These are phyloP conservation scores for Anguilla anguilla DNA, from an alignment of 2,797 vertebrate genomes.

Conservation along the genomic window DNA sequence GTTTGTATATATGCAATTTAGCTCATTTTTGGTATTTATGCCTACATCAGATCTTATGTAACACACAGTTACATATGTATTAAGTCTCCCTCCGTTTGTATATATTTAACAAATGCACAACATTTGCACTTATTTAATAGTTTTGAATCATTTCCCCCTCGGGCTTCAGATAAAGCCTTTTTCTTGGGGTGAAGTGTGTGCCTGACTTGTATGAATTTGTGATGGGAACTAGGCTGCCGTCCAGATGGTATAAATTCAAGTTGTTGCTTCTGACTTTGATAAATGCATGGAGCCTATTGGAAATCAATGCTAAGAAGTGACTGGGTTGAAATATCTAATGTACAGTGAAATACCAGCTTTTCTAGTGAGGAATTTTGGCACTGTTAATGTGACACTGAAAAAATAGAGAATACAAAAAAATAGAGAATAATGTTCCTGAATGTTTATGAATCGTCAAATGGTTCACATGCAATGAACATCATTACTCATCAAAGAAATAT, in stretches of 20 bases:
- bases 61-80: neutral
- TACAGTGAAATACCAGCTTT: neutral
- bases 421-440: neutral
- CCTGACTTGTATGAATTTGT: conserved; percentile 31
- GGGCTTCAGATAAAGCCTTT: conserved; percentile 21
- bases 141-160: conserved; percentile 23
- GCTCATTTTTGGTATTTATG: neutral
- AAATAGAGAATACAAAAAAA: neutral
- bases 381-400: conserved; percentile 18
- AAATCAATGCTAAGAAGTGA: conserved; percentile 11
- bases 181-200: conserved; percentile 27
- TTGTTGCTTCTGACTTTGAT: conserved; percentile 37
- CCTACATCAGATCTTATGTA: neutral
- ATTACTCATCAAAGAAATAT: neutral
- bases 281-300: conserved; percentile 24
- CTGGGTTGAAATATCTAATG: conserved; percentile 16
- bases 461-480: neutral
- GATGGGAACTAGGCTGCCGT: conserved; percentile 18
- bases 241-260: conserved; percentile 31
- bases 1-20: neutral
- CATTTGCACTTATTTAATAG: neutral
- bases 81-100: neutral
- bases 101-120: neutral
- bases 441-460: neutral
- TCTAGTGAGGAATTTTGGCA: conserved; percentile 17